Conservation (phyloP, 1,140 invertebrate species). For the Conopomorpha cramerella region DNA sequence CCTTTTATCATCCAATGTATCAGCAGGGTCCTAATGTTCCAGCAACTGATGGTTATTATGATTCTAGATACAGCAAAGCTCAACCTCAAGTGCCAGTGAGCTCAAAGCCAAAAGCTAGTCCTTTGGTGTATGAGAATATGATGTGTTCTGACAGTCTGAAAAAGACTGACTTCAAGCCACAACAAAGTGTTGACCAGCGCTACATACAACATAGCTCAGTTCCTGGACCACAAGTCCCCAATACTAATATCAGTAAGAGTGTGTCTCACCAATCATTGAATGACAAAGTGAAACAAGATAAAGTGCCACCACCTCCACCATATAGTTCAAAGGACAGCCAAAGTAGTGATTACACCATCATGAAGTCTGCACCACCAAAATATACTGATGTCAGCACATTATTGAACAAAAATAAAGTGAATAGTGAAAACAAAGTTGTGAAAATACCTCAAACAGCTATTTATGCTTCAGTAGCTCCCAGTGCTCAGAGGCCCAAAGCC, state of each 20-base stretch:
- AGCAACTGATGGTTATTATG: constrained; percentile 59
- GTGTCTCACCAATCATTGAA: constrained; percentile 21
- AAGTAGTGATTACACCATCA: constrained; percentile 42
- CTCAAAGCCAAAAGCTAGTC: constrained; percentile 47
- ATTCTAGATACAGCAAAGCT: constrained; percentile 65
- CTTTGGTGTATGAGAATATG: constrained; percentile 48
- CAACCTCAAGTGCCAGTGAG: constrained; percentile 72
- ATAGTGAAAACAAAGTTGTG: constrained; percentile 47
- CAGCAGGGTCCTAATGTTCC: constrained; percentile 29
- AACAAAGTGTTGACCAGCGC: constrained; percentile 27
- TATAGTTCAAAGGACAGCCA: constrained; percentile 30
- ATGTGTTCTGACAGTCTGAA: constrained; percentile 39
- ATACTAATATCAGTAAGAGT: constrained; percentile 24
- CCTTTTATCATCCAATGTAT: constrained; percentile 66
- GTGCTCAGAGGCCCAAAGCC: constrained; percentile 57
- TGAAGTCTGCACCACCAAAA: constrained; percentile 49
- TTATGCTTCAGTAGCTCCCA: constrained; percentile 57
- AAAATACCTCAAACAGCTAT: constrained; percentile 55
- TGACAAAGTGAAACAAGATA: constrained; percentile 37
- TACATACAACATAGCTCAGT: constrained; percentile 41
- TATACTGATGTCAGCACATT: constrained; percentile 46
- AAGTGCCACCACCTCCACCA: constrained; percentile 31
- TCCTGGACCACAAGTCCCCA: constrained; percentile 48
- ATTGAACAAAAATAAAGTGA: constrained; percentile 36
- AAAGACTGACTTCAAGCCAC: constrained; percentile 34